Percentiles rank a stretch among this genome's conserved stretches.
Conservation (phyloP, 2,797 vertebrate species). For the Merluccius polli region DNA sequence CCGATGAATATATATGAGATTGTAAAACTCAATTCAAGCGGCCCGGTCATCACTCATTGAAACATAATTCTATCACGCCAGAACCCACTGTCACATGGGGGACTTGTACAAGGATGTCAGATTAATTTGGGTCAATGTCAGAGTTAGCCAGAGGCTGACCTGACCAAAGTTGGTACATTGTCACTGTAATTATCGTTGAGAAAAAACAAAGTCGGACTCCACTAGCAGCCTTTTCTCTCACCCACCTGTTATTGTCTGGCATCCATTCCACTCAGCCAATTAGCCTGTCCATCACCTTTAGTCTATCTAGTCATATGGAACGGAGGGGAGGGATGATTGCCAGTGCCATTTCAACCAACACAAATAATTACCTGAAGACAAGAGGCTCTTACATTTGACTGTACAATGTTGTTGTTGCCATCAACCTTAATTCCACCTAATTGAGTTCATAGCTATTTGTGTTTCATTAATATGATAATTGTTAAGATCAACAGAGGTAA, state of each 20-base stretch:
- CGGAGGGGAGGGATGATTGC: background rate
- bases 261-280: conserved; percentile 52
- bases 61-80: conserved; percentile 37
- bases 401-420: background rate
- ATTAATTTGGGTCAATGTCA: conserved; percentile 28
- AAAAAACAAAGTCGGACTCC: conserved; percentile 51
- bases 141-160: conserved; percentile 53
- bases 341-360: background rate
- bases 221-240: conserved; percentile 49
- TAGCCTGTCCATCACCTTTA: conserved; percentile 41
- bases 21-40: conserved; percentile 43
- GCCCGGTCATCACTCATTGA: conserved; percentile 41
- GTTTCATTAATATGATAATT: conserved; percentile 17
- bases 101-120: conserved; percentile 20
- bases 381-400: background rate
- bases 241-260: conserved; percentile 55
- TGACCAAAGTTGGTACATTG: conserved; percentile 54
- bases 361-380: background rate
- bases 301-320: conserved; percentile 12
- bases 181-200: conserved; percentile 57
- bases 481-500: no score
- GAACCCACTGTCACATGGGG: conserved; percentile 36
- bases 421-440: conserved; percentile 2
- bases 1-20: conserved; percentile 67
- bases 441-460: conserved; percentile 3